Evolutionary conservation across 2,888 invertebrate genomes (phyloP).

Genomic region (Calameuta pallipes): DNA sequence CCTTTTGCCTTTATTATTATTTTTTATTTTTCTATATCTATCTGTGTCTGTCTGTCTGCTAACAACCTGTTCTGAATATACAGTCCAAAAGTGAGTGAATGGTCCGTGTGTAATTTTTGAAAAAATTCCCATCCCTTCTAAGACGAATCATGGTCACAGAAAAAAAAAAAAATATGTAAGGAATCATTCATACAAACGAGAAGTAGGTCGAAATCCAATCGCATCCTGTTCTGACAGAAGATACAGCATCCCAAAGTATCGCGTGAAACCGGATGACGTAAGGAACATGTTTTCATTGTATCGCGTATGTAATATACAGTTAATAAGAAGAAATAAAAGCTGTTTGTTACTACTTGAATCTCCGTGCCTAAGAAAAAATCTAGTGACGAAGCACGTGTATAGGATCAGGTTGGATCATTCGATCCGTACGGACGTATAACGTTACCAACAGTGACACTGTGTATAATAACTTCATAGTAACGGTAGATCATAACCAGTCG

Average conservation of each 20-base stretch:
- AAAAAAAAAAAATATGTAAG: no score
- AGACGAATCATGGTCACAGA: background rate
- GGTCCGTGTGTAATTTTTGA: background rate
- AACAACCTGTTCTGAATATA: conserved; percentile 5
- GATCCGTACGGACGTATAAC: background rate
- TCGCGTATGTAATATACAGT: conserved; percentile 30
- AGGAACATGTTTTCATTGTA: conserved; percentile 20
- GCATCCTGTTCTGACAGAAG: background rate
- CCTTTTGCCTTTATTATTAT: background rate
- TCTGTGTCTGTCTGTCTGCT: background rate
- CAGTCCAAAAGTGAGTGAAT: background rate
- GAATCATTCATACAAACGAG: conserved; percentile 12
- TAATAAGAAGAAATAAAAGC: conserved; percentile 25
- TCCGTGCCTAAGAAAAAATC: conserved; percentile 7
- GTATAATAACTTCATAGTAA: background rate
- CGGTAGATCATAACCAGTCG: background rate
- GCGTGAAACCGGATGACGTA: background rate
- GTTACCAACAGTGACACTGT: background rate
- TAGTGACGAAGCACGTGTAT: background rate
- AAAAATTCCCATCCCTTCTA: background rate
- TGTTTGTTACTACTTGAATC: conserved; percentile 31
- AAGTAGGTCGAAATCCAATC: conserved; percentile 5
- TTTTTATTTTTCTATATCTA: background rate
- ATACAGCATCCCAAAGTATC: background rate
- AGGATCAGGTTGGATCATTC: background rate